Evolutionary conservation across 2,113 vertebrate species (phyloP).

Genomic region (Anguilla rostrata): DNA sequence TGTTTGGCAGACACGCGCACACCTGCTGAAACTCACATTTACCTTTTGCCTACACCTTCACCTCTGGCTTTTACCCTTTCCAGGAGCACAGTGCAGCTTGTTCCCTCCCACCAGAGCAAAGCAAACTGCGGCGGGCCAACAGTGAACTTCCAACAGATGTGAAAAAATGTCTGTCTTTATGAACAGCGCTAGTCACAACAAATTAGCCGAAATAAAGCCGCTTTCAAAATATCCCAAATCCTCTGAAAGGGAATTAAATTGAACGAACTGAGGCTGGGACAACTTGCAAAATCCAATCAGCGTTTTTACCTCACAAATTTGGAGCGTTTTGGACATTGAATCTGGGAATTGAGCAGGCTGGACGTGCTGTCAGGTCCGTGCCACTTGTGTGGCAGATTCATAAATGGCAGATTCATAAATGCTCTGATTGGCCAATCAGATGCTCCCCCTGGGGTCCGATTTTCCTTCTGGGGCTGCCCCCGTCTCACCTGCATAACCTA

Average conservation of each 20-base stretch:
- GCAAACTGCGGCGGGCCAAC: background rate
- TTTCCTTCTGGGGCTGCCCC: background rate
- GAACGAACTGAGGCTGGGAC: background rate
- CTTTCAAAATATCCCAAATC: background rate
- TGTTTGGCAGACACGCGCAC: constrained; percentile 70
- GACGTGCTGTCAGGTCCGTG: background rate
- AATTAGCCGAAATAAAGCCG: background rate
- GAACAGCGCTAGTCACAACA: background rate
- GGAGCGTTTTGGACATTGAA: background rate
- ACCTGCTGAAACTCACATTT: constrained; percentile 64
- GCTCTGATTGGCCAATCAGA: background rate
- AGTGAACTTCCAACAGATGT: background rate
- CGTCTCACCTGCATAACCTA: background rate
- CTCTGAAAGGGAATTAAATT: no score
- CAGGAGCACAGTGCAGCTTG: background rate
- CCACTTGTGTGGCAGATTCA: background rate
- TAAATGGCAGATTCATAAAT: background rate
- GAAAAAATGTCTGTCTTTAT: background rate
- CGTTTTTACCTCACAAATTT: background rate
- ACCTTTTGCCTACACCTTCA: constrained; percentile 12
- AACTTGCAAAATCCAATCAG: background rate
- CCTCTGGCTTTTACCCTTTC: constrained; percentile 50
- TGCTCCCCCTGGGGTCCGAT: background rate
- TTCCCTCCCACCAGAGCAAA: background rate
- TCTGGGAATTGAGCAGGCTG: background rate